Conservation (phyloP, 2,113 vertebrate species). For the Connochaetes taurinus region DNA sequence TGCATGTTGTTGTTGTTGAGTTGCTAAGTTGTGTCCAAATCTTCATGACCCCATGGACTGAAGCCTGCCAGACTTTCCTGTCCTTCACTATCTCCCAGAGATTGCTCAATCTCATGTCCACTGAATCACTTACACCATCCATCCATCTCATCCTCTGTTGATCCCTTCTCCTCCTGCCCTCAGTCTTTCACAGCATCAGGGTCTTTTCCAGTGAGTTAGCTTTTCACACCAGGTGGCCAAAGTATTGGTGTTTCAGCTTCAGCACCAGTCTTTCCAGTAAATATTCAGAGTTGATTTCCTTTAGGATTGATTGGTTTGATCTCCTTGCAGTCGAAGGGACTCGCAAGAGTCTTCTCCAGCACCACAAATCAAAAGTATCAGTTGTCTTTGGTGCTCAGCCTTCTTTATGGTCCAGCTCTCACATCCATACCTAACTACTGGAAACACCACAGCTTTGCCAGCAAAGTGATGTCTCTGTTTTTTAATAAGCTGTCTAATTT, state of each 20-base stretch:
- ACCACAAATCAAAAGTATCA: neutral
- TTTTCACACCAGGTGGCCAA: neutral
- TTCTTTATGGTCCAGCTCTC: neutral
- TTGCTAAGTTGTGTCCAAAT: neutral
- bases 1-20: neutral
- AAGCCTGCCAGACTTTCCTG: neutral
- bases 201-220: neutral
- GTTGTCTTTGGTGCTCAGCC: neutral
- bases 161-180: neutral
- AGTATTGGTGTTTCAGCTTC: neutral
- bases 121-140: neutral
- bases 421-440: neutral
- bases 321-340: neutral
- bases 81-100: neutral
- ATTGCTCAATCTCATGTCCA: neutral
- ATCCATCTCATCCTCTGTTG: neutral
- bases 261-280: neutral
- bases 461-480: neutral
- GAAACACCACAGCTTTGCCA: neutral
- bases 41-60: neutral
- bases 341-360: neutral
- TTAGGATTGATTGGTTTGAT: neutral
- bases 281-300: neutral
- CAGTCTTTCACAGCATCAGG: neutral
- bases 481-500: neutral